phyloP scores from a whole-genome alignment of 2,797 vertebrate species.

The Ptychobarbus kaznakovi region DNA sequence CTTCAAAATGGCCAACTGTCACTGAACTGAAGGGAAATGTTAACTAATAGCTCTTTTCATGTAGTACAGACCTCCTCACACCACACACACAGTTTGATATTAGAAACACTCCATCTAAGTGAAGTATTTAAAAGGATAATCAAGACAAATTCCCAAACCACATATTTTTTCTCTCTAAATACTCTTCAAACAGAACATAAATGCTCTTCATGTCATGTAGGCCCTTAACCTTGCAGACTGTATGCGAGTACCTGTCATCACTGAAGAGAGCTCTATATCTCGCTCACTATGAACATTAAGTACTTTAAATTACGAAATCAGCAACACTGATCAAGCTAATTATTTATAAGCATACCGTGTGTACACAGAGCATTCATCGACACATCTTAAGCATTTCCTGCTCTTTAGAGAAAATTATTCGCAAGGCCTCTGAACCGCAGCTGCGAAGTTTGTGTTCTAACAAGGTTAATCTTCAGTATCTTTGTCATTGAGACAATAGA shows the following conservation, averaged over 20 bases:
- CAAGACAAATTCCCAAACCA: neutral
- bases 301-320: neutral
- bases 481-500: conserved; percentile 71
- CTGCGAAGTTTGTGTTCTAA: conserved; percentile 66
- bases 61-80: neutral
- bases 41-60: neutral
- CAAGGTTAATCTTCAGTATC: conserved; percentile 69
- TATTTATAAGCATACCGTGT: neutral
- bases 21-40: neutral
- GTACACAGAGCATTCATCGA: neutral
- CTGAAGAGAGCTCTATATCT: conserved; percentile 2
- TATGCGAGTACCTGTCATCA: neutral
- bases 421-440: conserved; percentile 49
- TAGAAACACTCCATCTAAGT: neutral
- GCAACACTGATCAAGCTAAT: neutral
- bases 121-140: neutral
- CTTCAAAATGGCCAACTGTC: neutral
- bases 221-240: conserved; percentile 12
- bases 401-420: conserved; percentile 26
- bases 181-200: conserved; percentile 27
- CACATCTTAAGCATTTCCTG: conserved; percentile 29
- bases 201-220: neutral
- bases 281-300: neutral
- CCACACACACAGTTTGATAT: neutral
- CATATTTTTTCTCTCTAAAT: neutral